Percentiles rank a stretch among this genome's conserved stretches.
These are phyloP conservation scores for Drosophila aldrichi DNA, from an alignment of 2,888 invertebrate genomes.

Conservation along the genomic window DNA sequence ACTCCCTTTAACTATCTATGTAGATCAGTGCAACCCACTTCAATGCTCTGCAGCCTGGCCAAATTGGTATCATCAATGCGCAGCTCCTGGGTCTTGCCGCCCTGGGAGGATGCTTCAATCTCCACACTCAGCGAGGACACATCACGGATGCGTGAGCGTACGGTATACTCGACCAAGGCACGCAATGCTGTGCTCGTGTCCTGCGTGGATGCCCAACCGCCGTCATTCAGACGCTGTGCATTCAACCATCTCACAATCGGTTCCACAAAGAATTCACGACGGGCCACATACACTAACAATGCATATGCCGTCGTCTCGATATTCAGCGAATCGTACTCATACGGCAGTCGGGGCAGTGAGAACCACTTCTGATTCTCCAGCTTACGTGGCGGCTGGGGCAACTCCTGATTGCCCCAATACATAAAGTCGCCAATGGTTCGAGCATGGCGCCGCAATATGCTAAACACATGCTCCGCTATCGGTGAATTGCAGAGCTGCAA, in stretches of 20 bases:
- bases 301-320: slow-evolving; percentile 97
- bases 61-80: slow-evolving; percentile 91
- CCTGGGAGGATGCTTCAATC: slow-evolving; percentile 94
- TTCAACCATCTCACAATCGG: slow-evolving; percentile 96
- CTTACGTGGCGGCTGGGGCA: slow-evolving; percentile 93
- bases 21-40: slow-evolving; percentile 84
- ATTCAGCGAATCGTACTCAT: slow-evolving; percentile 95
- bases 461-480: slow-evolving; percentile 93
- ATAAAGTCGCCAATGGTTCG: slow-evolving; percentile 91
- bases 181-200: slow-evolving; percentile 95
- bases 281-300: slow-evolving; percentile 93
- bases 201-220: slow-evolving; percentile 95
- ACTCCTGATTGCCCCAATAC: slow-evolving; percentile 93
- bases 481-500: slow-evolving; percentile 93
- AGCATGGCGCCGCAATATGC: slow-evolving; percentile 89
- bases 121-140: slow-evolving; percentile 91
- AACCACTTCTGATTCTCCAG: slow-evolving; percentile 96
- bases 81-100: slow-evolving; percentile 88
- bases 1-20: not conserved
- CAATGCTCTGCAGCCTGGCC: slow-evolving; percentile 91
- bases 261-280: slow-evolving; percentile 92
- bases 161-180: slow-evolving; percentile 95
- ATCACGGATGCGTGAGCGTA: slow-evolving; percentile 93
- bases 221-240: slow-evolving; percentile 93
- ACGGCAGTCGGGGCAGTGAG: slow-evolving; percentile 93